A percentile compares a stretch with the other conserved stretches of the same genome.
These are phyloP conservation scores for Enhydra lutris DNA, from an alignment of 2,113 vertebrate genomes.

Conservation along the genomic window DNA sequence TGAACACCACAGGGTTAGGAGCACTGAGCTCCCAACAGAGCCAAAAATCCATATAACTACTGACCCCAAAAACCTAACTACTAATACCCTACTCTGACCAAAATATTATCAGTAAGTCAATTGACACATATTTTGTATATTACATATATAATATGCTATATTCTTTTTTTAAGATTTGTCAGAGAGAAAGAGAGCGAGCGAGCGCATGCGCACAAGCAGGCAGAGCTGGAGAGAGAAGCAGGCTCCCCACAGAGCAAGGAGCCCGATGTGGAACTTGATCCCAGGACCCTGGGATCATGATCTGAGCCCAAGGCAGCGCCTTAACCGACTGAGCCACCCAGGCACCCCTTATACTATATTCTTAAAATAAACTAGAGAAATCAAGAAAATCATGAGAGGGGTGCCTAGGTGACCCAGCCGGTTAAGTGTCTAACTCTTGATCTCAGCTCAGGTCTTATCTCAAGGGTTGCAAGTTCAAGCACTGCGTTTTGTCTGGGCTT, in stretches of 20 bases:
- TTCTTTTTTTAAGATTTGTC: neutral
- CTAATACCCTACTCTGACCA: neutral
- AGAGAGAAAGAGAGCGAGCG: too few species aligned
- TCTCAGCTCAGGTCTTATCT: neutral
- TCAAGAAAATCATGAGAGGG: neutral
- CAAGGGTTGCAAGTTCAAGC: neutral
- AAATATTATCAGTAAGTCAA: neutral
- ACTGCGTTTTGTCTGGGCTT: neutral
- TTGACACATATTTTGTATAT: neutral
- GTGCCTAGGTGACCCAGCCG: neutral
- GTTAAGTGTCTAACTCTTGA: neutral
- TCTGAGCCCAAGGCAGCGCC: too few species aligned
- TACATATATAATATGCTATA: neutral
- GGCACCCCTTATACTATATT: too few species aligned
- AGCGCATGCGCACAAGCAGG: too few species aligned
- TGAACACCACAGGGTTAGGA: neutral
- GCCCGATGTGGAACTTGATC: too few species aligned
- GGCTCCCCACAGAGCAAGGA: too few species aligned
- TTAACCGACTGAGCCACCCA: too few species aligned
- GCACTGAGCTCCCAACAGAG: neutral
- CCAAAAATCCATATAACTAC: neutral
- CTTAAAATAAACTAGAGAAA: neutral
- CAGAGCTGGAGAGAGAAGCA: too few species aligned
- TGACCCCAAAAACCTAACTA: neutral
- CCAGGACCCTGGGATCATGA: too few species aligned